phyloP scores from a whole-genome alignment of 1,140 invertebrate species.

The Oryzaephilus surinamensis region DNA sequence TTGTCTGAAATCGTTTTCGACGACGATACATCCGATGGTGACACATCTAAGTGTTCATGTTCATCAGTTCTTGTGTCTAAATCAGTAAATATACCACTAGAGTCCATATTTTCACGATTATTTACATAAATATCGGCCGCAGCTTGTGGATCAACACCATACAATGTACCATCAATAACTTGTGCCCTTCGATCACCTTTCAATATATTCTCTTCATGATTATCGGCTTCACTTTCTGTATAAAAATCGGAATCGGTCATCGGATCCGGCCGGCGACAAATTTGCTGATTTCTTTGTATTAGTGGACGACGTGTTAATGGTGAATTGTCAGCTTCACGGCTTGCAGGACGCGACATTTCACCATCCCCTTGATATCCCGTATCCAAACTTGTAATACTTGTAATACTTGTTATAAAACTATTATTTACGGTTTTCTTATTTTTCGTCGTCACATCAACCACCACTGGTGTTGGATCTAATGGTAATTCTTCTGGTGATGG shows the following conservation, averaged over 20 bases:
- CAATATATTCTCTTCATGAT: constrained; percentile 49
- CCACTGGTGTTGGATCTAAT: constrained; percentile 47
- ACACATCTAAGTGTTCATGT: constrained; percentile 26
- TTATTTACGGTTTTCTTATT: constrained; percentile 41
- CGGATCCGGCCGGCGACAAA: constrained; percentile 55
- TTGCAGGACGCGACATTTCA: constrained; percentile 68
- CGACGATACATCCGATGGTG: constrained; percentile 32
- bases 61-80: constrained; percentile 48
- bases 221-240: constrained; percentile 75
- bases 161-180: constrained; percentile 74
- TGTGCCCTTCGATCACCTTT: constrained; percentile 56
- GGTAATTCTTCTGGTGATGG: constrained; percentile 73
- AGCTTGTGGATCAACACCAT: constrained; percentile 48
- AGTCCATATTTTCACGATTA: constrained; percentile 65
- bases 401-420: constrained; percentile 74
- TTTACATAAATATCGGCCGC: constrained; percentile 38
- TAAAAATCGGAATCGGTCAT: constrained; percentile 86
- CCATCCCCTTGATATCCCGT: constrained; percentile 79
- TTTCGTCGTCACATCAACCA: background rate
- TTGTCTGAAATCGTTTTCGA: constrained; percentile 31
- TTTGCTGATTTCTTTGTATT: constrained; percentile 26
- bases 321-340: constrained; percentile 53
- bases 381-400: constrained; percentile 75
- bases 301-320: constrained; percentile 37
- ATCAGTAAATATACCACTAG: constrained; percentile 75